Conservation (phyloP, 2,113 vertebrate genomes). For the Laticauda laticaudata region DNA sequence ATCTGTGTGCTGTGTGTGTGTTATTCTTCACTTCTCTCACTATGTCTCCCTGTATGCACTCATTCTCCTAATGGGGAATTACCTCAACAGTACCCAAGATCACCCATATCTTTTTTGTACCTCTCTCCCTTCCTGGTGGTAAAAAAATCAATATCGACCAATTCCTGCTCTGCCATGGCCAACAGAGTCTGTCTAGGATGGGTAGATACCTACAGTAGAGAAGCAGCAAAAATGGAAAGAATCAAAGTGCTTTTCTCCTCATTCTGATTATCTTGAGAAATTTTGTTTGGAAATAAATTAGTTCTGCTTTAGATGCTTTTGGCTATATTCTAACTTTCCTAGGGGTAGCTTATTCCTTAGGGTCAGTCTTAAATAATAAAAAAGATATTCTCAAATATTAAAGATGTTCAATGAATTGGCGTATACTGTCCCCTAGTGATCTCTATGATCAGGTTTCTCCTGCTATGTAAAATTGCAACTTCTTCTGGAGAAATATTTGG, state of each 20-base stretch:
- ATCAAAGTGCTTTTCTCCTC: neutral
- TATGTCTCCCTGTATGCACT: too few species aligned
- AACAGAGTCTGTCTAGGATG: neutral
- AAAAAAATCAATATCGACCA: neutral
- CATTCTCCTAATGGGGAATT: too few species aligned
- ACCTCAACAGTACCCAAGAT: neutral
- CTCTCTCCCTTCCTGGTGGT: neutral
- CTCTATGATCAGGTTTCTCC: conserved; percentile 8
- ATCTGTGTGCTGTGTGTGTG: too few species aligned
- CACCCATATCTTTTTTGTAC: neutral
- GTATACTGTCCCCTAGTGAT: neutral
- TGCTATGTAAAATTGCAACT: neutral
- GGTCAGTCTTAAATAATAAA: neutral
- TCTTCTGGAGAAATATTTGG: neutral
- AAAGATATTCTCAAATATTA: conserved; percentile 5
- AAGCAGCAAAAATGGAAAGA: neutral
- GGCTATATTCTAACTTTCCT: neutral
- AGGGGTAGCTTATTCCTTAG: neutral
- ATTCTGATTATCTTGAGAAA: neutral
- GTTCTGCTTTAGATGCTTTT: neutral
- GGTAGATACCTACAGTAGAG: neutral
- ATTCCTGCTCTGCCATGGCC: neutral
- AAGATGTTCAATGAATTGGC: conserved; percentile 9
- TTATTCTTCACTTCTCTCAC: too few species aligned
- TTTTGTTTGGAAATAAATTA: neutral